phyloP scores from a whole-genome alignment of 1,140 invertebrate species.

The Heliothis subflexa region DNA sequence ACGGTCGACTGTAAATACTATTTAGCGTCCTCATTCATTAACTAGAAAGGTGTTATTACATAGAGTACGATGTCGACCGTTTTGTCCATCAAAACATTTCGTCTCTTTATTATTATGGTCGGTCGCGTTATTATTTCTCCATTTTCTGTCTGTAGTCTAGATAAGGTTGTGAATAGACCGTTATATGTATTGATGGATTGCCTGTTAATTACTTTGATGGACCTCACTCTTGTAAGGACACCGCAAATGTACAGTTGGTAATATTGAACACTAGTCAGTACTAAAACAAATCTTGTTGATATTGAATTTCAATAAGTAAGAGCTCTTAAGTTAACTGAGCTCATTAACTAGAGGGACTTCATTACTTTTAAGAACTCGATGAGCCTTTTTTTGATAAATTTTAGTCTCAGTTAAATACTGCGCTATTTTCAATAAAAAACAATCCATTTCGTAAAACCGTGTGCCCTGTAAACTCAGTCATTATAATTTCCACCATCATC shows the following conservation, averaged over 20 bases:
- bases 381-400: too few relatives aligned
- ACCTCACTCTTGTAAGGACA: neutral
- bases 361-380: too few relatives aligned
- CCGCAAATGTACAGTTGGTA: neutral
- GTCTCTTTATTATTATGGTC: too few relatives aligned
- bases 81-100: neutral
- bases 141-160: neutral
- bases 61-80: neutral
- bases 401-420: too few relatives aligned
- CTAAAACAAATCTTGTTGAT: neutral
- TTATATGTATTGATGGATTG: slow-evolving; percentile 12
- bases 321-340: neutral
- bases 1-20: neutral
- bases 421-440: too few relatives aligned
- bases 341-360: too few relatives aligned
- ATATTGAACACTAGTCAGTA: neutral
- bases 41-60: slow-evolving; percentile 14
- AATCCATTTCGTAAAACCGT: too few relatives aligned
- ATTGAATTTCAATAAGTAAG: neutral
- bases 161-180: slow-evolving; percentile 8
- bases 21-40: slow-evolving; percentile 5
- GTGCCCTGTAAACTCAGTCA: too few relatives aligned
- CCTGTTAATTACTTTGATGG: slow-evolving; percentile 9
- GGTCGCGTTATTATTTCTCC: too few relatives aligned
- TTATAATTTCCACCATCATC: too few relatives aligned